Base-by-base conservation (phyloP, 2,113 vertebrate genomes). In the Syngnathus typhle region DNA sequence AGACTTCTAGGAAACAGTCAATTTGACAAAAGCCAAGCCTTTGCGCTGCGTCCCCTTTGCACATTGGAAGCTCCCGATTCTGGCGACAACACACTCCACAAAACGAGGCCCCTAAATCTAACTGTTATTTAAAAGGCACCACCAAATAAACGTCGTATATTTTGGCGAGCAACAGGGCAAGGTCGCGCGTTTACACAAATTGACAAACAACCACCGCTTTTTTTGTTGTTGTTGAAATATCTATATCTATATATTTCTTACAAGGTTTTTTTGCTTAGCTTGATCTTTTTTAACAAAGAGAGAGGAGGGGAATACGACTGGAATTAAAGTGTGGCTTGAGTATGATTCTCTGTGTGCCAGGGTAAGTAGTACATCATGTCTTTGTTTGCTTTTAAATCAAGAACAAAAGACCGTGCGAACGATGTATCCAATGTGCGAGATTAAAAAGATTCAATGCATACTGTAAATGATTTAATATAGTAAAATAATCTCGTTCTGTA, bases 281-380 rank as follows among this genome's bases (percentile, higher is more conserved):
- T 13, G 5, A 62, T 58, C 52, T 13, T 52, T 69, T 64, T 44
- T 15, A 37, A 64, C 58, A 55, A 70, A 58, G 7, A n/a, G 18
- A 8, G 46, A 18, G 49, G 49, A 13, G 59, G 37, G 7, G 1
- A 52, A 21, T 6, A 15, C 60, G 21, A 64, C n/a, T 0, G 78
- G 73, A 74, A 78, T 77, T 61, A 12, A 62, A 1, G 16, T 3
- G 16, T 60, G 65, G 78, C 77, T 58, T 75, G 46, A 63, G 78
- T 63, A 92, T 93, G 91, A 91, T 93, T 86, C 89, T 93, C 73
- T 93, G 91, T 81, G 91, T 91, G 32, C 88, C 89, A 71, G 75
- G 91, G 91, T 93, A 83, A 91, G 91, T 85, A 44, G 91, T 85
- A 44, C 75, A 72, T 68, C 82, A 77, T 85, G 38, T 59, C 39